These are phyloP conservation scores for Odobenus rosmarus DNA, from an alignment of 2,113 vertebrate genomes.

Conservation along the genomic window DNA sequence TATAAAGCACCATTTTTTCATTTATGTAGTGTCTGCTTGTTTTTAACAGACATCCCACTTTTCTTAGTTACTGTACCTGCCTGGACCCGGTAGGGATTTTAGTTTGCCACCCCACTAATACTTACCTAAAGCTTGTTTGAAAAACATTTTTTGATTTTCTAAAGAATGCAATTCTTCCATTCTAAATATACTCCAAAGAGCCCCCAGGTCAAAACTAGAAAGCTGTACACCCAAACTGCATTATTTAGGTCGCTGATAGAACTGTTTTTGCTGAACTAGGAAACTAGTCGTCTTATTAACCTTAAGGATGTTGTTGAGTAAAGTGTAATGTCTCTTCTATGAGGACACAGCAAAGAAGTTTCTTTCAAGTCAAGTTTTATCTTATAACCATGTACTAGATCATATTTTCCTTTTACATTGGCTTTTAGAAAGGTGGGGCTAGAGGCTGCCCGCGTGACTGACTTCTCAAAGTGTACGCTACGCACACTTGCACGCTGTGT, in stretches of 20 bases:
- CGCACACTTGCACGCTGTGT: fast-evolving
- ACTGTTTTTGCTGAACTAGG: not conserved
- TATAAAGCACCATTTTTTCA: not conserved
- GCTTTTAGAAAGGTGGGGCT: not conserved
- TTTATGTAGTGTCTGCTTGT: not conserved
- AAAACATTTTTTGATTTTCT: constrained; percentile 14
- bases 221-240: not conserved
- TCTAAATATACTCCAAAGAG: not conserved
- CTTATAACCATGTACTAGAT: not conserved
- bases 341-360: not conserved
- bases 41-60: not conserved
- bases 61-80: constrained; percentile 11
- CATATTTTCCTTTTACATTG: not conserved
- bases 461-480: fast-evolving
- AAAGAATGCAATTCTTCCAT: not conserved
- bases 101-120: not conserved
- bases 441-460: not conserved
- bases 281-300: not conserved
- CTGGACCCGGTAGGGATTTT: not conserved
- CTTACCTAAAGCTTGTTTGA: not conserved
- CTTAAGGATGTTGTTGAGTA: not conserved
- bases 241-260: not conserved
- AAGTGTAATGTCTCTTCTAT: not conserved
- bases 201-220: not conserved
- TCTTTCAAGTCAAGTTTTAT: not conserved